These are phyloP conservation scores for Drosophila anomelani DNA, from an alignment of 2,888 invertebrate genomes.

Conservation along the genomic window DNA sequence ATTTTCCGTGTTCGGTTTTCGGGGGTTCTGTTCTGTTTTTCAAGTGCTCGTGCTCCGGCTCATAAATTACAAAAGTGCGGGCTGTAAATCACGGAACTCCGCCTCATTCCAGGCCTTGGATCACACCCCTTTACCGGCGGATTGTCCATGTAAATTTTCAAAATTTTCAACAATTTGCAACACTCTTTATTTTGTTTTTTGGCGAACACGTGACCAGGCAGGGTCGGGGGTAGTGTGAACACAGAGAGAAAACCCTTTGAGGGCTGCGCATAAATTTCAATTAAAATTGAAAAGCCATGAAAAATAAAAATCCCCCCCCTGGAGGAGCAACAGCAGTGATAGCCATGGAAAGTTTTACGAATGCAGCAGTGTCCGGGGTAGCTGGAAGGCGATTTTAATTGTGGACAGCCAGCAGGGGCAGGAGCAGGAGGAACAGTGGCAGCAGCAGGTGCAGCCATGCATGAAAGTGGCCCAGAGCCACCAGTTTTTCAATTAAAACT, in stretches of 20 bases:
- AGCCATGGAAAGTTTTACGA: conserved; percentile 50
- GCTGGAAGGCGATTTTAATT: conserved; percentile 58
- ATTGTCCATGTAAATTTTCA: conserved; percentile 63
- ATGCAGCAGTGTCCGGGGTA: conserved; percentile 37
- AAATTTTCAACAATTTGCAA: conserved; percentile 67
- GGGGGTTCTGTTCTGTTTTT: conserved; percentile 35
- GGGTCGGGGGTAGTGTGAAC: conserved; percentile 31
- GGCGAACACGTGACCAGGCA: conserved; percentile 66
- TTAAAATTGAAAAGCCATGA: conserved; percentile 80
- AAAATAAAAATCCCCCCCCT: conserved; percentile 55
- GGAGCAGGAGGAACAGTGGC: conserved; percentile 54
- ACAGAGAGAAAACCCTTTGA: conserved; percentile 48
- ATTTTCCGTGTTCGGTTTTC: conserved; percentile 50
- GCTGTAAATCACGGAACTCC: conserved; percentile 67
- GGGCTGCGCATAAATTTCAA: conserved; percentile 76
- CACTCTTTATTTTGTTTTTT: conserved; percentile 57
- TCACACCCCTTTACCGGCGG: conserved; percentile 38
- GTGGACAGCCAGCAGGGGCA: conserved; percentile 39
- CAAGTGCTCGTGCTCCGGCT: conserved; percentile 34
- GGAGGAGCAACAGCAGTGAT: conserved; percentile 21
- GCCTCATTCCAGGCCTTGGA: conserved; percentile 9
- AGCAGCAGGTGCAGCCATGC: conserved; percentile 68
- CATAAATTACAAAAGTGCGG: conserved; percentile 71
- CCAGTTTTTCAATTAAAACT: conserved; percentile 71
- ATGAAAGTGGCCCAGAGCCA: conserved; percentile 66